phyloP scores from a whole-genome alignment of 1,140 invertebrate species.

The Colletes latitarsis region DNA sequence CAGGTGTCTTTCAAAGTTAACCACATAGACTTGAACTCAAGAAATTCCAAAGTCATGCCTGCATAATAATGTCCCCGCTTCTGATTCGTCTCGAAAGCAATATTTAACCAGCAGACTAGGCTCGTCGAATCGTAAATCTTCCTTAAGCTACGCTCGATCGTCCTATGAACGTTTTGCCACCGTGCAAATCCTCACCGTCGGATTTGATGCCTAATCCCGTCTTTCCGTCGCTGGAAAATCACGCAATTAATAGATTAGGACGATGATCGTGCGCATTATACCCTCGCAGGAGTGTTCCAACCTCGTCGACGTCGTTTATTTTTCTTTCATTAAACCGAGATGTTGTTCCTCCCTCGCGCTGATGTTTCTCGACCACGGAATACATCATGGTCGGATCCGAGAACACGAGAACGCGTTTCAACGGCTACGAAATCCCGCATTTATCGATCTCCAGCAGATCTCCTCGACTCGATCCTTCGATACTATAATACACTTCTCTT shows the following conservation, averaged over 20 bases:
- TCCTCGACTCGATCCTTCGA: no score
- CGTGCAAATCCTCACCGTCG: not conserved
- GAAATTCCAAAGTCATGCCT: no score
- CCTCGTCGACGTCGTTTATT: constrained; percentile 18
- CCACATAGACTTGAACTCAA: no score
- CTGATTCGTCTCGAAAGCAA: not conserved
- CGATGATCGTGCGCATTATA: constrained; percentile 51
- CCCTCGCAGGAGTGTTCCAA: not conserved
- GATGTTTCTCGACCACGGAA: not conserved
- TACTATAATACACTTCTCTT: no score
- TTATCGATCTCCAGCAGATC: no score
- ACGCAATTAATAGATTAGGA: constrained; percentile 65
- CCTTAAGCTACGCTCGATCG: constrained; percentile 6
- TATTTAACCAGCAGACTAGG: not conserved
- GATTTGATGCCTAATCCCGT: constrained; percentile 26
- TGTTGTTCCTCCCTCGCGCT: not conserved
- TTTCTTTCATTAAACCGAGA: constrained; percentile 36
- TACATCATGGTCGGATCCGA: not conserved
- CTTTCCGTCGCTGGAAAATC: constrained; percentile 54
- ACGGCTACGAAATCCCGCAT: no score
- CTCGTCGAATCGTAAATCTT: constrained; percentile 5
- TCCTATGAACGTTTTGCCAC: not conserved
- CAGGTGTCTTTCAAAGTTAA: no score
- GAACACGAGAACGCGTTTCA: not conserved
- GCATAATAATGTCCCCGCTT: not conserved